Evolutionary conservation across 2,113 vertebrate species (phyloP).

Genomic region (Lutjanus erythropterus): DNA sequence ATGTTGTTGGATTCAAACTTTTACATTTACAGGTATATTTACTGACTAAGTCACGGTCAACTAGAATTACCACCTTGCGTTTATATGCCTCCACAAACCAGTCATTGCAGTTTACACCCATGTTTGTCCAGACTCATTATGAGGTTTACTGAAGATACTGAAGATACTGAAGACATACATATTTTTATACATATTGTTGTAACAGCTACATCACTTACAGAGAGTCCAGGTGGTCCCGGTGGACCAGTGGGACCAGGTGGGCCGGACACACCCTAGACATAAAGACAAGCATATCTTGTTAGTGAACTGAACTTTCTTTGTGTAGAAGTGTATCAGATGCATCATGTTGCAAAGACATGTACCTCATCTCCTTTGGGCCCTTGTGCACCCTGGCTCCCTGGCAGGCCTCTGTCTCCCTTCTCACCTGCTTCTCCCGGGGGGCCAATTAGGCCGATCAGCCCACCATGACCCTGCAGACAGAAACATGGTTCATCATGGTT

Average conservation of each 20-base stretch:
- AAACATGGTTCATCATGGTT: slow-evolving; percentile 36
- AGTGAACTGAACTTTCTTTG: neutral
- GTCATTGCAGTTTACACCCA: no score
- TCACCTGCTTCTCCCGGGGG: slow-evolving; percentile 93
- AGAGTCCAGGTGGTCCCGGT: slow-evolving; percentile 87
- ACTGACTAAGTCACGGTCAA: no score
- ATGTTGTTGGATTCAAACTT: no score
- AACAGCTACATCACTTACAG: slow-evolving; percentile 82
- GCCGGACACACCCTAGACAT: slow-evolving; percentile 85
- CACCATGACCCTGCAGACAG: slow-evolving; percentile 89
- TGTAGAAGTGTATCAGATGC: neutral
- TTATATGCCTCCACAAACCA: no score
- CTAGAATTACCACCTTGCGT: no score
- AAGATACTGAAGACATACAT: no score
- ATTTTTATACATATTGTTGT: neutral
- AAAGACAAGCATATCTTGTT: slow-evolving; percentile 37
- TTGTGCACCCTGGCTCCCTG: slow-evolving; percentile 87
- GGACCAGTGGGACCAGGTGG: slow-evolving; percentile 86
- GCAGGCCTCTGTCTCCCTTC: slow-evolving; percentile 92
- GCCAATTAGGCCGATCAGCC: slow-evolving; percentile 91
- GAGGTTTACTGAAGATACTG: no score
- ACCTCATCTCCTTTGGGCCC: slow-evolving; percentile 92
- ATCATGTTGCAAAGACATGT: slow-evolving; percentile 22
- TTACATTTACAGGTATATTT: no score
- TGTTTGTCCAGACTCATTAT: no score